phyloP scores from a whole-genome alignment of 2,113 vertebrate genomes.

The Urocolius indicus region DNA sequence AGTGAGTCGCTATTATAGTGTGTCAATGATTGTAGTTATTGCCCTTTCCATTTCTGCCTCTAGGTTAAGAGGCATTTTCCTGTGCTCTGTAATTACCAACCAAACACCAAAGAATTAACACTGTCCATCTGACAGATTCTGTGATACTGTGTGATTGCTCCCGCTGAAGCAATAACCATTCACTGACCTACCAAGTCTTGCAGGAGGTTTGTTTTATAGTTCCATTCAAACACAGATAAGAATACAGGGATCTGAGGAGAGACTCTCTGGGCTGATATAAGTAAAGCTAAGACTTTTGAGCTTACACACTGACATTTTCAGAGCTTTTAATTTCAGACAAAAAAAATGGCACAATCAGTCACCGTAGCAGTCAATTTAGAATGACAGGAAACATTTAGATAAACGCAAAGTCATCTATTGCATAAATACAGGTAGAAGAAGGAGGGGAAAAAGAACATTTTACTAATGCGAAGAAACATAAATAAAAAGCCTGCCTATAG shows the following conservation, averaged over 20 bases:
- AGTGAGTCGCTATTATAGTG: neutral
- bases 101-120: slow-evolving; percentile 45
- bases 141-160: slow-evolving; percentile 45
- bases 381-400: neutral
- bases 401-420: neutral
- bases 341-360: neutral
- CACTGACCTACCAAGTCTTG: neutral
- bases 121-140: slow-evolving; percentile 13
- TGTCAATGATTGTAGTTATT: neutral
- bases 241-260: neutral
- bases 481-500: neutral
- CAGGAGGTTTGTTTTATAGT: slow-evolving; percentile 6
- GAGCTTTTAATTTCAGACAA: slow-evolving; percentile 28
- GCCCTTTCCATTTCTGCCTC: slow-evolving; percentile 8
- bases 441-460: neutral
- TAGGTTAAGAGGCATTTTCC: slow-evolving; percentile 14
- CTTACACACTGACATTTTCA: slow-evolving; percentile 13
- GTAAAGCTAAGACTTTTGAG: neutral
- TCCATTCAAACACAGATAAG: neutral
- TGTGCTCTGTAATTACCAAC: slow-evolving; percentile 44
- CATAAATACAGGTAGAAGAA: neutral
- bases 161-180: slow-evolving; percentile 11
- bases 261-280: neutral
- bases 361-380: neutral
- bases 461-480: neutral